phyloP scores from a whole-genome alignment of 1,140 invertebrate species.

The Amphibalanus amphitrite region DNA sequence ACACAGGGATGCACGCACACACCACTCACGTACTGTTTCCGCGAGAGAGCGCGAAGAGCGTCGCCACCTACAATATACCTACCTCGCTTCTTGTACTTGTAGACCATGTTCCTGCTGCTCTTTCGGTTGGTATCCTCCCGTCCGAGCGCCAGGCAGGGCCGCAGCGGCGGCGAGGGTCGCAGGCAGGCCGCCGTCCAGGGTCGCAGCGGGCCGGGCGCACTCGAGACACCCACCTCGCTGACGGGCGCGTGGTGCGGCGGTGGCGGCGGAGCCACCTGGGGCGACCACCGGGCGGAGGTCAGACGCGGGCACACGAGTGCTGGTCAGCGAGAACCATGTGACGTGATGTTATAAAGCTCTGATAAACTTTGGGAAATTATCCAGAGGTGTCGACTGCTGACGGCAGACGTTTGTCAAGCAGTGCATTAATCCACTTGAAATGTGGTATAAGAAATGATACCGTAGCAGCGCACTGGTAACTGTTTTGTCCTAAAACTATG shows the following conservation, averaged over 20 bases:
- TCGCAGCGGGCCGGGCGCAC: background rate
- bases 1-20: background rate
- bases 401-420: too few relatives aligned
- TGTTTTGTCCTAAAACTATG: too few relatives aligned
- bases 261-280: background rate
- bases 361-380: too few relatives aligned
- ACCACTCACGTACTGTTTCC: background rate
- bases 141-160: constrained; percentile 41
- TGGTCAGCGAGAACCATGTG: too few relatives aligned
- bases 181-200: constrained; percentile 57
- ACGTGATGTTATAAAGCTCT: too few relatives aligned
- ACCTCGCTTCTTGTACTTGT: constrained; percentile 2
- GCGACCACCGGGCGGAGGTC: too few relatives aligned
- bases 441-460: too few relatives aligned
- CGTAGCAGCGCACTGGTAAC: too few relatives aligned
- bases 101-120: constrained; percentile 16
- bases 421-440: too few relatives aligned
- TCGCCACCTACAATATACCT: background rate
- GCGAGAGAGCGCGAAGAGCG: background rate
- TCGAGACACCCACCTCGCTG: background rate
- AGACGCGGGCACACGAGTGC: too few relatives aligned
- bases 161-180: constrained; percentile 53
- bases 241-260: constrained; percentile 3
- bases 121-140: constrained; percentile 27
- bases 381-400: too few relatives aligned